Percentiles rank a stretch among this genome's conserved stretches.
phyloP scores from a whole-genome alignment of 2,113 vertebrate species.

The Tragulus kanchil region DNA sequence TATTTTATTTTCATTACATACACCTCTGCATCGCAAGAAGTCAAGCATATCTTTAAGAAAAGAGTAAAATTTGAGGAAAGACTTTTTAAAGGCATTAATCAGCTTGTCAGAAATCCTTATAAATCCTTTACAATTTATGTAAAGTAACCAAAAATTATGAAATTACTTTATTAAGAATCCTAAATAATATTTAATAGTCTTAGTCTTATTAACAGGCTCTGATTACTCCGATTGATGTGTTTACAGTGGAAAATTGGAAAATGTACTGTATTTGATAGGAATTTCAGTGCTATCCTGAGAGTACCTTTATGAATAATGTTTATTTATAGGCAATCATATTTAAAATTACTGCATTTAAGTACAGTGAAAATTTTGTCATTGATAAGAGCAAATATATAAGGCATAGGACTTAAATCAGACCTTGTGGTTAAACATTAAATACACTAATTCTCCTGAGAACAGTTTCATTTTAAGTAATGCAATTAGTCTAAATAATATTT shows the following conservation, averaged over 20 bases:
- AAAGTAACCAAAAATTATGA: conserved; percentile 51
- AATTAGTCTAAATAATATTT: not conserved
- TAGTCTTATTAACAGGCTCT: conserved; percentile 48
- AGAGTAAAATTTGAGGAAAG: not conserved
- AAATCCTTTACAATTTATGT: conserved; percentile 39
- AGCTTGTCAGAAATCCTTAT: conserved; percentile 9
- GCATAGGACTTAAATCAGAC: not conserved
- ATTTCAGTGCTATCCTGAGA: conserved; percentile 24
- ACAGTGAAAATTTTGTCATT: not conserved
- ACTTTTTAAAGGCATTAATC: not conserved
- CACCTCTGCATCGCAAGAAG: not conserved
- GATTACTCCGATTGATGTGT: not conserved
- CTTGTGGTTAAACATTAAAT: conserved; percentile 24
- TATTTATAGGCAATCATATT: not conserved
- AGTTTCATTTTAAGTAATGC: not conserved
- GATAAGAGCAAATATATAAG: not conserved
- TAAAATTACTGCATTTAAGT: not conserved
- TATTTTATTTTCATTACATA: conserved; percentile 16
- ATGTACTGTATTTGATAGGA: not conserved
- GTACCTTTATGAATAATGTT: not conserved
- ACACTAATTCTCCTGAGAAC: not conserved
- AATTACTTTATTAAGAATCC: not conserved
- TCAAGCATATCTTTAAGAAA: not conserved
- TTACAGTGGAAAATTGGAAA: conserved; percentile 39
- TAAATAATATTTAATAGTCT: conserved; percentile 48